Percentiles rank a stretch among this genome's conserved stretches.
Evolutionary conservation across 2,113 vertebrate genomes (phyloP).

Genomic region (Perccottus glenii): DNA sequence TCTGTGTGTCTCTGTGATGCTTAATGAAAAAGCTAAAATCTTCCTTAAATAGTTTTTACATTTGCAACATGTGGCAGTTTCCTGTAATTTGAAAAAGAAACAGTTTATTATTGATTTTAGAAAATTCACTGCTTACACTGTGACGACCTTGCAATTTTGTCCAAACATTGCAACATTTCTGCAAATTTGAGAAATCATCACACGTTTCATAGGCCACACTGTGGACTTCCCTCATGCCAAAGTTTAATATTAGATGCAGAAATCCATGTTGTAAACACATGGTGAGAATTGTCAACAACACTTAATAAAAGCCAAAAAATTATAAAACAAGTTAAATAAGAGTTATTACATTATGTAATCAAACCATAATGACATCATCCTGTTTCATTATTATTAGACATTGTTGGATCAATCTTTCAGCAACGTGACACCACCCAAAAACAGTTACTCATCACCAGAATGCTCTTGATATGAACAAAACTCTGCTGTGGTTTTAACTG

Average conservation of each 20-base stretch:
- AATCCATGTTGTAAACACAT: background rate
- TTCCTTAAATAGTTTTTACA: no score
- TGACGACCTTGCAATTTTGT: background rate
- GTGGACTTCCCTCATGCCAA: no score
- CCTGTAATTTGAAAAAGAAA: no score
- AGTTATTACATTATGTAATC: conserved; percentile 31
- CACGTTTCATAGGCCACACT: background rate
- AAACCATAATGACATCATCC: conserved; percentile 47
- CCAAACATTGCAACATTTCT: background rate
- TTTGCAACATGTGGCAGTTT: no score
- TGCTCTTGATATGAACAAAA: conserved; percentile 43
- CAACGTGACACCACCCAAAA: conserved; percentile 63
- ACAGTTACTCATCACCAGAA: conserved; percentile 55
- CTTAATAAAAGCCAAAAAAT: conserved; percentile 4
- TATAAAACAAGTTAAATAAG: conserved; percentile 16
- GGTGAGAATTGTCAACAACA: background rate
- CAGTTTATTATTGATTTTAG: no score
- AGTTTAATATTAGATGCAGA: background rate
- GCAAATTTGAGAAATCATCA: background rate
- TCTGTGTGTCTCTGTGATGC: no score
- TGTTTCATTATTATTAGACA: conserved; percentile 35
- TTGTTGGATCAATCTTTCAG: conserved; percentile 43
- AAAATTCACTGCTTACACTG: no score
- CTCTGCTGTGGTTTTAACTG: conserved; percentile 55
- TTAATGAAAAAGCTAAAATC: no score